Base-by-base conservation (phyloP, 2,797 vertebrate genomes). In the Gymnothorax javanicus region DNA sequence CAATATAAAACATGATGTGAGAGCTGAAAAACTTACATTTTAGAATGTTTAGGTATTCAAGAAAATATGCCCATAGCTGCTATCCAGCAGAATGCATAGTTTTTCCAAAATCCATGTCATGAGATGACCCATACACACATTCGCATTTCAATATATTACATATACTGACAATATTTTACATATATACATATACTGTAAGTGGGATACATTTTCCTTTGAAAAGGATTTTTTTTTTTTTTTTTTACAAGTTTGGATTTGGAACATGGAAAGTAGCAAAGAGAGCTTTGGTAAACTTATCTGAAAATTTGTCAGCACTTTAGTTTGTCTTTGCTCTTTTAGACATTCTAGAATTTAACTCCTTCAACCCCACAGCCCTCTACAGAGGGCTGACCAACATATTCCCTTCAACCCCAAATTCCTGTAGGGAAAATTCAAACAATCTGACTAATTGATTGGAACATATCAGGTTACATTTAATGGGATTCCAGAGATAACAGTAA, bases 161-260 rank as follows among this genome's bases (percentile, higher is more conserved):
- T 92, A 93, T 92, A 94, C 91, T 94, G 69, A 59, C 59, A 91
- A 58, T 92, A 89, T 90, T 93, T 91, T 90, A 93, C 83, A 92
- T 81, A 88, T 93, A 57, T 92, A 94, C 91, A 94, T 90, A 88
- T 86, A 87, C 69, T 88, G 85, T 2, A 88, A 86, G 87, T 89
- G 0, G 83, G 85, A 27, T 79, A 87, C 67, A 85, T 88, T 82
- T 85, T 8, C 85, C 8, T 81, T 13, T 64, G 54, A 60, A 43
- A 17, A 33, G 27, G 71, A 50, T 13, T 12, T 75, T 15, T 2
- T 50, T 33, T 43, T 43, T 43, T 43, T 43, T 43, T 43, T 1
- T 1, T 1, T 43, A 43, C 33, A 75, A 43, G 15, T 20, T 77
- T 77, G 43, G 73, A 15, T 73, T 73, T 73, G 64, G 23, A 67